Evolutionary conservation across 2,797 vertebrate genomes (phyloP), one percentile per base, ranked within the genome.

Genomic region (Uromys caudimaculatus): DNA sequence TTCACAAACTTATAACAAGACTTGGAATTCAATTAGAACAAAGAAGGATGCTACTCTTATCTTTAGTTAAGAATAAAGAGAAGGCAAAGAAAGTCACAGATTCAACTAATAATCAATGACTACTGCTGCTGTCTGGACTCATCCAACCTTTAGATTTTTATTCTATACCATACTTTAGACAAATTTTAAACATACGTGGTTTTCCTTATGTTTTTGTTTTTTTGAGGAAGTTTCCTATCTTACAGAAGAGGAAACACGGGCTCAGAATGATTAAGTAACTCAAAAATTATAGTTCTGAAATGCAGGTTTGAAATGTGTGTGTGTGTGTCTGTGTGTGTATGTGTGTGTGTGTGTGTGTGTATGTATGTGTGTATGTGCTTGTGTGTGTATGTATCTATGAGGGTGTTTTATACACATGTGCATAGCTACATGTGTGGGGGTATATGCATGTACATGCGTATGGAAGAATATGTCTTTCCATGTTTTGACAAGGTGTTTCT

Each of bases 21-120:
- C 67, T 82, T 64, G 88, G 77, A 96, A 96, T 7, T 71, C 54
- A 97, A 94, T 79, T 92, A 90, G 76, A 81, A 23, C 3, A 32
- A 88, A 83, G 82, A 35, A 84, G 75, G 58, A 83, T 50, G 50
- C 50, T 27, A 16, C 3, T 41, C 38, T 88, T 64, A 54, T 77
- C 95, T 96, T 95, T 90, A 94, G 44, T 88, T 81, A n/a, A 93
- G 29, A 89, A 17, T 23, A 71, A 24, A 69, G 64, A 38, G 6
- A 91, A 56, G n/a, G 10, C 4, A 64, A 35, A 83, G 71, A 79
- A 52, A 41, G 23, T 44, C 50, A 82, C 90, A 50, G 77, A 71
- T 71, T 0, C 87, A 88, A 35, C 6, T 67, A 16, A 77, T 47
- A 77, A 52, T 86, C 47, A 35, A 52, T 79, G 88, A 58, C 38